Conservation (phyloP, 2,113 vertebrate genomes). For the Cepphus grylle region DNA sequence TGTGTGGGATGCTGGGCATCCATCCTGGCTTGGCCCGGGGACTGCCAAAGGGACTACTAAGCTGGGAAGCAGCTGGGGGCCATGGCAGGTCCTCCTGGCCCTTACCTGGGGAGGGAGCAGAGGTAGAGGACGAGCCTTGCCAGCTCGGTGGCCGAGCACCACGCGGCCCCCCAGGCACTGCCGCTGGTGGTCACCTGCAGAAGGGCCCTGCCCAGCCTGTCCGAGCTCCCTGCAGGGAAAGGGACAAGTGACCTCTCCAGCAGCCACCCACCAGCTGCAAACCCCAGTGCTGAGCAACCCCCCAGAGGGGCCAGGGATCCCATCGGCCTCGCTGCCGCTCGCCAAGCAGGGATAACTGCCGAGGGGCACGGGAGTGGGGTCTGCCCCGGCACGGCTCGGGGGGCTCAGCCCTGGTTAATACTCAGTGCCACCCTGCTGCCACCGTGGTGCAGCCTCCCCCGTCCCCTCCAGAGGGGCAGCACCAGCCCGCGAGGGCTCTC, state of each 20-base stretch:
- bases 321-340: rapidly evolving
- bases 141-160: slow-evolving; percentile 76
- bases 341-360: not conserved
- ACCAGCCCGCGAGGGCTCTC: rapidly evolving
- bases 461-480: not conserved
- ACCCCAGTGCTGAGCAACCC: not conserved
- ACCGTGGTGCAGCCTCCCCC: not conserved
- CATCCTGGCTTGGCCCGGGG: not conserved
- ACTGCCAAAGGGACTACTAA: not conserved
- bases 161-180: slow-evolving; percentile 73
- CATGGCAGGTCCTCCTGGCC: not conserved
- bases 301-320: rapidly evolving
- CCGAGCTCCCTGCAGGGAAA: slow-evolving; percentile 77
- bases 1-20: not conserved
- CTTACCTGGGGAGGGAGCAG: slow-evolving; percentile 83
- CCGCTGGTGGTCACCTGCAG: slow-evolving; percentile 82
- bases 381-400: rapidly evolving
- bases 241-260: not conserved
- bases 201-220: slow-evolving; percentile 80
- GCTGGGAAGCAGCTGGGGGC: not conserved
- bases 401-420: not conserved
- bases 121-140: slow-evolving; percentile 81
- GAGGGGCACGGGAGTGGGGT: rapidly evolving
- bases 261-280: not conserved
- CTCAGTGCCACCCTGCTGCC: not conserved